Evolutionary conservation across 2,797 vertebrate genomes (phyloP), one percentile per base, ranked within the genome.

Genomic region (Astyanax mexicanus): DNA sequence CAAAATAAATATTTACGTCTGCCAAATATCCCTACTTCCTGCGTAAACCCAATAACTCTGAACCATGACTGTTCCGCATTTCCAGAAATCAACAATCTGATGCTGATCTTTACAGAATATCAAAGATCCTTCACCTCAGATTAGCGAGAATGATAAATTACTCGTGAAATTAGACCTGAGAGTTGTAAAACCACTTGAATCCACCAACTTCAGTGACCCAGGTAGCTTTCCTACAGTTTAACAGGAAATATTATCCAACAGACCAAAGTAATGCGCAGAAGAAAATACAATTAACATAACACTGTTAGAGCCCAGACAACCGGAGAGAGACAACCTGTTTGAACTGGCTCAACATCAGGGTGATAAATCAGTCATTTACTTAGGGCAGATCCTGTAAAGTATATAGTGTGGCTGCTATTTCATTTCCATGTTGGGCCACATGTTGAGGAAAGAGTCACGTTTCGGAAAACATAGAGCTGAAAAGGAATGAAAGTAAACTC

Each of bases 331-430:
- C 74, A 23, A 66, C 38, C 61, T 75, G 58, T 70, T 77, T 74
- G 21, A 72, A 62, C 64, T 82, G 77, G 69, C 25, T 64, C 42
- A 3, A 19, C 79, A 69, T 32, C 29, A 32, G 2, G 62, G 45
- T 66, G 68, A 87, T 84, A 85, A 90, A 88, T 87, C 83, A 85
- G 64, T 86, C 75, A 83, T 29, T 17, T 71, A 66, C 84, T 80
- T 78, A 84, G 79, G 51, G 37, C 45, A 55, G 21, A 6, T 67
- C 51, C 29, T 77, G 62, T 79, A 81, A 87, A 85, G 54, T 84
- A 74, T 67, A 74, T 32, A 74, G 42, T 54, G 17, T 69, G 65
- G 69, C 62, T 76, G 69, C 62, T 76, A 75, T 80, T 80, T 66
- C 12, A 80, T 66, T 15, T 84, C 69, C 70, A 75, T 64, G 62